These are phyloP conservation scores for Lipophrys pholis DNA, from an alignment of 2,113 vertebrate genomes.

Conservation along the genomic window DNA sequence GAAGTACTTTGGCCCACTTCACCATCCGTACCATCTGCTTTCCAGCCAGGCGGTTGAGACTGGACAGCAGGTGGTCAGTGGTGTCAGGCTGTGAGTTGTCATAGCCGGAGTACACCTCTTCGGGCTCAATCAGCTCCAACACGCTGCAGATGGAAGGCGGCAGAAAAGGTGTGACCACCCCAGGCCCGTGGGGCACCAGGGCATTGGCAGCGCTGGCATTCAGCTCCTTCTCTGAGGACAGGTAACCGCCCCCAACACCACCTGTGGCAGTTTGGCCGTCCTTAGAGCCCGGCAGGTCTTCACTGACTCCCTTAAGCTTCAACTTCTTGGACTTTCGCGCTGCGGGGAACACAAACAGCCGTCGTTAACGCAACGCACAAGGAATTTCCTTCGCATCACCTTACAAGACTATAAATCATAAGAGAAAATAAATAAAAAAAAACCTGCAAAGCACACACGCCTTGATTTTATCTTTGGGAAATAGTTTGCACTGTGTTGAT, in stretches of 20 bases:
- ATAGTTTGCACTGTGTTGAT: no score
- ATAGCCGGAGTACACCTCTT: slow-evolving; percentile 94
- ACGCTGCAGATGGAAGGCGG: slow-evolving; percentile 91
- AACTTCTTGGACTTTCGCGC: slow-evolving; percentile 98
- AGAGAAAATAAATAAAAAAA: no score
- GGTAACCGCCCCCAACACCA: slow-evolving; percentile 76
- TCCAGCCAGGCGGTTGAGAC: slow-evolving; percentile 95
- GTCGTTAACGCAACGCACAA: no score
- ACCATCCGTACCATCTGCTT: slow-evolving; percentile 99
- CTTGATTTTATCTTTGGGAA: no score
- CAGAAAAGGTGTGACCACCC: slow-evolving; percentile 88
- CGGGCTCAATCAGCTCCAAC: slow-evolving; percentile 96
- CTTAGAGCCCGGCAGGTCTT: slow-evolving; percentile 91
- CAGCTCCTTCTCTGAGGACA: slow-evolving; percentile 90
- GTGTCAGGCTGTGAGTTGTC: slow-evolving; percentile 94
- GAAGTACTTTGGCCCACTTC: slow-evolving; percentile 99
- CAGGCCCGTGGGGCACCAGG: slow-evolving; percentile 89
- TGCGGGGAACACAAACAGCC: slow-evolving; percentile 64
- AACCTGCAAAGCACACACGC: no score
- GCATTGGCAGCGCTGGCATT: slow-evolving; percentile 84
- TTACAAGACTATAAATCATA: no score
- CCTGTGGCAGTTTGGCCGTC: slow-evolving; percentile 83
- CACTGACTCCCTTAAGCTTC: slow-evolving; percentile 93
- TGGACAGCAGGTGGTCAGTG: slow-evolving; percentile 94
- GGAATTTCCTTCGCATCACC: no score